These are phyloP conservation scores for Tromatobia lineatoria DNA, from an alignment of 2,888 invertebrate genomes.

Conservation along the genomic window DNA sequence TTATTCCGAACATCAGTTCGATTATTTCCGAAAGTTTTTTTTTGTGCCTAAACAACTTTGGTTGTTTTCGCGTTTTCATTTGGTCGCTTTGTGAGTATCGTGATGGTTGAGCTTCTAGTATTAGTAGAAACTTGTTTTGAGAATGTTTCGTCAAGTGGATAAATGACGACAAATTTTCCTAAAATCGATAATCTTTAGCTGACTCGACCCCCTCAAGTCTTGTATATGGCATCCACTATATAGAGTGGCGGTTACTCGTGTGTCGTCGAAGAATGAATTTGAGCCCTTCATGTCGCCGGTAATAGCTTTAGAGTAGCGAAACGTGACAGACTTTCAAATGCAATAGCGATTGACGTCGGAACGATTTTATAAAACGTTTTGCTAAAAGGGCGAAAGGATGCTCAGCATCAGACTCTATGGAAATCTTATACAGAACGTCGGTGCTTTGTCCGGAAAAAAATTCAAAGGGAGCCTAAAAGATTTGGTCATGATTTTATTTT, in stretches of 20 bases:
- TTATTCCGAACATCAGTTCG: too few species aligned
- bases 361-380: constrained; percentile 23
- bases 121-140: too few species aligned
- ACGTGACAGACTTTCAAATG: constrained; percentile 15
- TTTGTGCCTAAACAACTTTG: too few species aligned
- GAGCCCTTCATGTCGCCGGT: constrained; percentile 1
- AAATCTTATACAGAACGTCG: constrained; percentile 18
- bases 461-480: background rate
- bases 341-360: constrained; percentile 31
- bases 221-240: background rate
- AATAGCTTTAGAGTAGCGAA: constrained; percentile 38
- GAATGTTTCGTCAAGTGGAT: too few species aligned
- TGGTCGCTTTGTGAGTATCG: too few species aligned
- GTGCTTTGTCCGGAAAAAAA: constrained; percentile 5
- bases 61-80: too few species aligned
- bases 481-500: constrained; percentile 10
- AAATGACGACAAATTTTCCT: too few species aligned
- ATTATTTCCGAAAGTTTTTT: too few species aligned
- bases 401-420: background rate
- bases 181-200: too few species aligned
- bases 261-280: constrained; percentile 13
- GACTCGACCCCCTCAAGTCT: background rate
- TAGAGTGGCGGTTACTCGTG: background rate
- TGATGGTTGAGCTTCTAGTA: too few species aligned
- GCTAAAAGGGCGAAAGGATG: constrained; percentile 4